These are phyloP conservation scores for Neoniphon sammara DNA, from an alignment of 2,797 vertebrate genomes.

Conservation along the genomic window DNA sequence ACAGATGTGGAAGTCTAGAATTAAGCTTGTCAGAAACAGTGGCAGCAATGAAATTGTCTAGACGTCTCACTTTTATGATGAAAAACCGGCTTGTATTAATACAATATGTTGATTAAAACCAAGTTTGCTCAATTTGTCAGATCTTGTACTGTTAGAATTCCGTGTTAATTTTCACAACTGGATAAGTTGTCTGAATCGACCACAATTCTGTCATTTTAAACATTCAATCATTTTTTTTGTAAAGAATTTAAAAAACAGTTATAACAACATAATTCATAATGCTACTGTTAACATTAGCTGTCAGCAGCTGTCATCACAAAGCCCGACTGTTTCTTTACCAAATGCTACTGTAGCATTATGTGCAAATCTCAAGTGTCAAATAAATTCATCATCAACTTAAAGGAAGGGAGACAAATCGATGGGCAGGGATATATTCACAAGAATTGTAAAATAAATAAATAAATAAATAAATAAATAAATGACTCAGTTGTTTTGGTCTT, in stretches of 20 bases:
- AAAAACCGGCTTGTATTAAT: constrained; percentile 65
- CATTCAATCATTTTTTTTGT: background rate
- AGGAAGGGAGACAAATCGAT: constrained; percentile 22
- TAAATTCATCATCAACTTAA: constrained; percentile 29
- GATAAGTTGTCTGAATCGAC: background rate
- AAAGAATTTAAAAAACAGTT: background rate
- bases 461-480: too few relatives aligned
- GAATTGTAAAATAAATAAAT: too few relatives aligned
- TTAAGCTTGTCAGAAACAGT: constrained; percentile 71
- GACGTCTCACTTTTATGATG: constrained; percentile 64
- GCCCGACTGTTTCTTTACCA: constrained; percentile 31
- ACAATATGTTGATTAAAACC: constrained; percentile 59
- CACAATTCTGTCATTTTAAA: constrained; percentile 23
- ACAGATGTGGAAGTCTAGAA: constrained; percentile 79
- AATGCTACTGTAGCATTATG: constrained; percentile 15
- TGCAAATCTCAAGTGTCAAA: constrained; percentile 47
- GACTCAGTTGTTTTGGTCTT: constrained; percentile 11
- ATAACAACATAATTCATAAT: constrained; percentile 27
- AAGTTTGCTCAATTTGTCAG: constrained; percentile 31
- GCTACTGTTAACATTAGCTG: constrained; percentile 26
- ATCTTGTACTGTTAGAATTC: background rate
- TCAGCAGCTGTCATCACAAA: constrained; percentile 60
- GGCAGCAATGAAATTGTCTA: constrained; percentile 71
- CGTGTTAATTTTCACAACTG: background rate
- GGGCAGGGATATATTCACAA: constrained; percentile 25